These are phyloP conservation scores for Leptosomus discolor DNA, from an alignment of 2,113 vertebrate genomes.

Conservation along the genomic window DNA sequence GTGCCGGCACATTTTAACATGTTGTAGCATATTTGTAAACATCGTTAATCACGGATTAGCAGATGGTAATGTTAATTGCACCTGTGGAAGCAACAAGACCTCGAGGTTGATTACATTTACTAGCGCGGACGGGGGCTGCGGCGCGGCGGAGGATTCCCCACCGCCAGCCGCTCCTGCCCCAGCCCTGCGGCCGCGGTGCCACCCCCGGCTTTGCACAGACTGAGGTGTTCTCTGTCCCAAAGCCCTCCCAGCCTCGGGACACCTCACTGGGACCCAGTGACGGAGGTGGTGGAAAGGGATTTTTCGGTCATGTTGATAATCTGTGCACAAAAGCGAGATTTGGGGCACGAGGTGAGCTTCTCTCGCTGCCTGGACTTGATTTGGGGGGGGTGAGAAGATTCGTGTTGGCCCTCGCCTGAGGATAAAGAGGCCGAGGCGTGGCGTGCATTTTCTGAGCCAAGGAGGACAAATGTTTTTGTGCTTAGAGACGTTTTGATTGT, in stretches of 20 bases:
- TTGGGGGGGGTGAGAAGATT: background rate
- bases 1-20: constrained; percentile 46
- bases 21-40: constrained; percentile 85
- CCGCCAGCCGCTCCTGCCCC: too few species aligned
- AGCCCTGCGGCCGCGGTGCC: background rate
- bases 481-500: constrained; percentile 31
- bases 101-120: constrained; percentile 89
- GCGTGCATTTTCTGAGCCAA: background rate
- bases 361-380: fast-evolving
- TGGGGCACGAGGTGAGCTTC: background rate
- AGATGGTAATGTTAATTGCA: constrained; percentile 93
- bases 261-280: fast-evolving
- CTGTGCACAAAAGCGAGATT: background rate
- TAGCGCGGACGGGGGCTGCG: constrained; percentile 66
- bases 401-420: background rate
- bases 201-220: background rate
- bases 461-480: constrained; percentile 15
- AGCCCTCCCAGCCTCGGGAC: background rate
- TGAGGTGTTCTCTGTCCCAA: background rate
- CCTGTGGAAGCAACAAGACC: constrained; percentile 87
- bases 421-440: fast-evolving
- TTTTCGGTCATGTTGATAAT: fast-evolving
- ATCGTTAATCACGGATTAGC: constrained; percentile 93
- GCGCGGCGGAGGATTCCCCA: background rate
- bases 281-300: background rate